Evolutionary conservation across 2,113 vertebrate genomes (phyloP), one percentile per base, ranked within the genome.

Genomic region (Numida meleagris): DNA sequence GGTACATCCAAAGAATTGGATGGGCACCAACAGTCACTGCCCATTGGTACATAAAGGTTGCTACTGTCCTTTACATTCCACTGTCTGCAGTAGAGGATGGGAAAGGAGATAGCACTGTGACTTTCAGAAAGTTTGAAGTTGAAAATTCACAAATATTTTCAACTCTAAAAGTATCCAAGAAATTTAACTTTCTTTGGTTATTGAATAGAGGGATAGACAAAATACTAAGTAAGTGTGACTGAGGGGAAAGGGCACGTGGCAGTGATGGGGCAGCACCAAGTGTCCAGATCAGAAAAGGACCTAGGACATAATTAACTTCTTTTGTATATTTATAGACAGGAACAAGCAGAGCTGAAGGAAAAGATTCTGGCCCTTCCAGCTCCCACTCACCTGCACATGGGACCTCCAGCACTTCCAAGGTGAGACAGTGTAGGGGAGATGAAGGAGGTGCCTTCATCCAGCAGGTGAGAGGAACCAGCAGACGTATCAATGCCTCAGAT

Each of bases 121-220:
- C 5, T 53, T 88, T 66, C 27, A 12, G 43, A 55, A 67, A 45
- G 36, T 11, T 70, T 63, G 10, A 2, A 1, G 27, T 4, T 29
- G 31, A 40, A 82, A 82, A 86, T 77, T 14, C 61, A 21, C 38
- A 90, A 72, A 43, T 3, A 18, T 46, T 77, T 81, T 72, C 42
- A 61, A 21, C 31, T n/a, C 45, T 51, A 40, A 20, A 51, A 43
- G 11, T 78, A 18, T 33, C 33, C 20, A 63, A 50, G 31, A 18
- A 55, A 33, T 66, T 18, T 16, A 20, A 43, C 42, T 78, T 55
- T 55, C 7, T 24, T 79, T 25, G 12, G 16, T 14, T 87, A 43
- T 55, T 63, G 61, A 82, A 72, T 27, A 1, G 2, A 65, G 0
- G 1, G n/a, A 23, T 10, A 14, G 27, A 51, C 3, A 3, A 67